Evolutionary conservation across 2,888 invertebrate species (phyloP), one percentile per base, ranked within the genome.

Genomic region (Mimas tiliae): DNA sequence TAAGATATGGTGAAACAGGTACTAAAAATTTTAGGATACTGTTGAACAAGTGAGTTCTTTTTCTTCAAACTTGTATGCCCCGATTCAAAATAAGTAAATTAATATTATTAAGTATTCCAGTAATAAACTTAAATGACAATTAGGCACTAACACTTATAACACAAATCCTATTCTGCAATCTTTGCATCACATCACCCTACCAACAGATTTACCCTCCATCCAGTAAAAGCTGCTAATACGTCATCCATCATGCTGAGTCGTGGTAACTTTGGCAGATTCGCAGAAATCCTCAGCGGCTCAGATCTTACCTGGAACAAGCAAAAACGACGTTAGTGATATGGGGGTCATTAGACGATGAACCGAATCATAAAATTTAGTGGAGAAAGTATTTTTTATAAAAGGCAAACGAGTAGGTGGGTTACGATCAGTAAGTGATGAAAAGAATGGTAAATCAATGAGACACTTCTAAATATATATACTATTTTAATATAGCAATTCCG

Each of bases 201-300:
- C 14, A 19, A 19, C 6, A 8, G 33, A 14, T 38, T 58, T 58
- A 58, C 42, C 58, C 42, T 21, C 38, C n/a, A 34, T 58, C 38
- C 16, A n/a, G 16, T 38, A 38, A 34, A 55, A 42, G 58, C 58
- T 33, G 52, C 68, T 71, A 55, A 66, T 63, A 66, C 63, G 64
- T 67, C 69, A 76, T 79, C 74, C 73, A 76, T 79, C 79, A 79
- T 72, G 67, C 65, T 71, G 70, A 74, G 72, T 70, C 70, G 67
- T 16, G 4, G 52, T 27, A 12, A 58, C 58, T 38, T 58, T 16
- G 19, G 12, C 38, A 6, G 58, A 34, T 64, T 64, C 38, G 58
- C 48, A 53, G 58, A 62, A 64, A 58, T 48, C 55, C 50, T 34
- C 55, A 12, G 12, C 47, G 58, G 50, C 58, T 50, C 38, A 64